A percentile compares a stretch with the other conserved stretches of the same genome.
These are phyloP conservation scores for Rhynchonycteris naso DNA, from an alignment of 2,797 vertebrate genomes.

Conservation along the genomic window DNA sequence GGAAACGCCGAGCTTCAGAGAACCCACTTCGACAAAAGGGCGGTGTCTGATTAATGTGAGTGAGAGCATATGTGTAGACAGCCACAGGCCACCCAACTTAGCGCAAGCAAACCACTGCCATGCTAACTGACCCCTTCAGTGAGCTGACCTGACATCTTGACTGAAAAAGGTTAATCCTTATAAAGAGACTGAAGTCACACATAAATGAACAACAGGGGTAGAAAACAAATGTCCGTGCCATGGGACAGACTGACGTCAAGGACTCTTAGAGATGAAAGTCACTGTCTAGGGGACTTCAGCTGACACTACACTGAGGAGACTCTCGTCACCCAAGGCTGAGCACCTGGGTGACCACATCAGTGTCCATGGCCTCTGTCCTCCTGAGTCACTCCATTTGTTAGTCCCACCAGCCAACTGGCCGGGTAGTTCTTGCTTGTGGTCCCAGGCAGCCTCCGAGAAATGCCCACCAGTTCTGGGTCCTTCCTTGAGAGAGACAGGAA, in stretches of 20 bases:
- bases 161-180: neutral
- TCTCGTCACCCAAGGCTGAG: rapidly evolving
- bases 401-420: neutral
- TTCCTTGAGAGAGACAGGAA: neutral
- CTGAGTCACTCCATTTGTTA: rapidly evolving
- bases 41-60: neutral
- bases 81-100: neutral
- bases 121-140: too few species aligned
- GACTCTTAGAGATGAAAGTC: neutral
- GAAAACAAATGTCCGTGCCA: neutral
- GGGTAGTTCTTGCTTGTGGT: rapidly evolving
- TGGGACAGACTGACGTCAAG: neutral
- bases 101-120: neutral
- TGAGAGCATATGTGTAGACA: rapidly evolving
- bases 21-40: neutral
- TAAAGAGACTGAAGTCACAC: neutral
- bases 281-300: too few species aligned
- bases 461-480: neutral
- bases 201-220: neutral
- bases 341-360: rapidly evolving
- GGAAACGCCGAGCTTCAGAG: neutral
- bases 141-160: neutral
- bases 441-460: too few species aligned
- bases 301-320: rapidly evolving
- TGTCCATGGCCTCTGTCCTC: neutral